Conservation (phyloP, 1,140 invertebrate species). For the Doryteuthis pealeii region DNA sequence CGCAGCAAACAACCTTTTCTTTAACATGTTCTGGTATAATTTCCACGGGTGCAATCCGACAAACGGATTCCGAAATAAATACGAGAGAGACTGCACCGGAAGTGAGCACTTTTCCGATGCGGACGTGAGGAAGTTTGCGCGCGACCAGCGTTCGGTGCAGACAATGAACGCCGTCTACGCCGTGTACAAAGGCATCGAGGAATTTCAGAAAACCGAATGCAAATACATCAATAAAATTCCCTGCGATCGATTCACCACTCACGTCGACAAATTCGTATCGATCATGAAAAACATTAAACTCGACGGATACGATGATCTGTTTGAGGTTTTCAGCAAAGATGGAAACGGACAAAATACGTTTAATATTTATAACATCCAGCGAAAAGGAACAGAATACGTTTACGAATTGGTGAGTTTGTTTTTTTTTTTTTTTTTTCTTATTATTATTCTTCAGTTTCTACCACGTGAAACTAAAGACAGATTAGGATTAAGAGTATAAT, state of each 20-base stretch:
- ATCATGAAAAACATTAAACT: constrained; percentile 22
- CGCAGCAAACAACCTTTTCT: constrained; percentile 41
- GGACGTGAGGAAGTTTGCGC: constrained; percentile 23
- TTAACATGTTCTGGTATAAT: constrained; percentile 41
- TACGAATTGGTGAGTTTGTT: constrained; percentile 13
- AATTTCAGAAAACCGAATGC: constrained; percentile 27
- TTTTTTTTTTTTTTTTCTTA: no score
- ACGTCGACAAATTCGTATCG: constrained; percentile 10
- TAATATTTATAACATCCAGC: constrained; percentile 42
- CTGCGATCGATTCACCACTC: constrained; percentile 21
- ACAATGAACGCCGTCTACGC: constrained; percentile 43
- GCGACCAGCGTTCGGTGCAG: constrained; percentile 42
- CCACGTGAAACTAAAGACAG: no score
- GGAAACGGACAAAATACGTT: constrained; percentile 50
- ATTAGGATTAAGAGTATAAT: no score
- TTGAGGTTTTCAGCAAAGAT: constrained; percentile 37
- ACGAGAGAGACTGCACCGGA: constrained; percentile 19
- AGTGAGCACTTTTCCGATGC: constrained; percentile 22
- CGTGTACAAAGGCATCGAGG: constrained; percentile 28
- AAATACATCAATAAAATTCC: constrained; percentile 10
- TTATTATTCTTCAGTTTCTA: no score
- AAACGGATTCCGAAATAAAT: constrained; percentile 39
- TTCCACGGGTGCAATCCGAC: constrained; percentile 40
- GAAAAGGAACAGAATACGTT: not conserved
- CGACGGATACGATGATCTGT: not conserved